phyloP scores from a whole-genome alignment of 2,888 invertebrate genomes.

The Thyatira batis region DNA sequence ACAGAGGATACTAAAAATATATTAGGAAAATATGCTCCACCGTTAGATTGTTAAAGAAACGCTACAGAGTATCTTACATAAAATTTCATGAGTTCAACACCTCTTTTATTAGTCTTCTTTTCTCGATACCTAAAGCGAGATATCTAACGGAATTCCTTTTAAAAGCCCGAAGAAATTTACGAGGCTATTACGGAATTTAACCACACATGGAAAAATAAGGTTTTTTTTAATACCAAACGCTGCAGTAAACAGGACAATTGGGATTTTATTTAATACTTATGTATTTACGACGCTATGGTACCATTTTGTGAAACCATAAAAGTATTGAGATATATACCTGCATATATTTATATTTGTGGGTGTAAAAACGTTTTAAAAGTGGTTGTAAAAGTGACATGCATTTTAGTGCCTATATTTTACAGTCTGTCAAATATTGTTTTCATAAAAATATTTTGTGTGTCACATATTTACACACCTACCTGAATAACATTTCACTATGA shows the following conservation, averaged over 20 bases:
- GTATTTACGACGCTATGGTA: constrained; percentile 30
- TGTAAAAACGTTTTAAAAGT: constrained; percentile 27
- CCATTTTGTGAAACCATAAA: constrained; percentile 18
- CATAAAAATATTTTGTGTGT: not conserved
- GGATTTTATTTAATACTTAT: constrained; percentile 34
- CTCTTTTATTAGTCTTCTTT: not conserved
- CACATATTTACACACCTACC: not conserved
- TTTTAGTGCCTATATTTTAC: constrained; percentile 15
- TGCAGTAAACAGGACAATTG: constrained; percentile 44
- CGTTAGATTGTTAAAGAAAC: not conserved
- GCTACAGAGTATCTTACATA: not conserved
- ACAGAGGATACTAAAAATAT: not conserved
- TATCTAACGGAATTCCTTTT: constrained; percentile 12
- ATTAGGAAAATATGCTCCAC: not conserved
- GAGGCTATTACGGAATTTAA: constrained; percentile 33
- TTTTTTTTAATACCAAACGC: constrained; percentile 26
- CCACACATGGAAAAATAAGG: constrained; percentile 23
- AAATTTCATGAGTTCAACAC: not conserved
- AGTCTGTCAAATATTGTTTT: not conserved
- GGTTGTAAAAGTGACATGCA: constrained; percentile 22
- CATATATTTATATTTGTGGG: no score
- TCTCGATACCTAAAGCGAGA: constrained; percentile 1
- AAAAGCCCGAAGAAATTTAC: constrained; percentile 20
- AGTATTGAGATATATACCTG: constrained; percentile 22
- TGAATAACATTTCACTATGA: not conserved